Evolutionary conservation across 1,140 invertebrate species (phyloP).

Genomic region (Harlomillsia oculata): DNA sequence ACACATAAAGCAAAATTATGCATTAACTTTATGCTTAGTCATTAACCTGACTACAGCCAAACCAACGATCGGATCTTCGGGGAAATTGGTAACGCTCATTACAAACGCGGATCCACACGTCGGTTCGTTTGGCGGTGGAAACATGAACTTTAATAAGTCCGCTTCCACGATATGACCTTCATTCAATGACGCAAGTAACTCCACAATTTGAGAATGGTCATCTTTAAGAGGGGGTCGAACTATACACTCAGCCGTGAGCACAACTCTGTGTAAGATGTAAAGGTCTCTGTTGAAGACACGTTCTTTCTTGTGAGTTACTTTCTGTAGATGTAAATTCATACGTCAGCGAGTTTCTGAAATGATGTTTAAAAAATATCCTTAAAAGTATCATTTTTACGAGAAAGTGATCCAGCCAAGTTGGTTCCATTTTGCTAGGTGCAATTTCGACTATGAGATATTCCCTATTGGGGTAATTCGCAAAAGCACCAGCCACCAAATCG

Average conservation of each 20-base stretch:
- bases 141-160: slow-evolving; percentile 3
- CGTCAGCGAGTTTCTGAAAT: slow-evolving; percentile 40
- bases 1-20: neutral
- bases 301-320: slow-evolving; percentile 47
- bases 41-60: slow-evolving; percentile 43
- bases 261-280: slow-evolving; percentile 52
- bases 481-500: slow-evolving; percentile 46
- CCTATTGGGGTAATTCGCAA: slow-evolving; percentile 53
- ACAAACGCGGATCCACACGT: slow-evolving; percentile 7
- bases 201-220: slow-evolving; percentile 33
- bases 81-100: slow-evolving; percentile 6
- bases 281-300: slow-evolving; percentile 51
- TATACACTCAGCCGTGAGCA: slow-evolving; percentile 43
- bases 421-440: slow-evolving; percentile 50
- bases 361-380: slow-evolving; percentile 28
- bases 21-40: slow-evolving; percentile 35
- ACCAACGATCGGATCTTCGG: slow-evolving; percentile 44
- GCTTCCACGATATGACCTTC: slow-evolving; percentile 10
- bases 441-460: slow-evolving; percentile 57
- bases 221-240: slow-evolving; percentile 27
- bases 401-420: slow-evolving; percentile 53
- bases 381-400: slow-evolving; percentile 41
- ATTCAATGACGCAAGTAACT: slow-evolving; percentile 36
- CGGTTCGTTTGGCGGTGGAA: slow-evolving; percentile 1
- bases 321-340: slow-evolving; percentile 35